Evolutionary conservation across 2,797 vertebrate species (phyloP).

Genomic region (Bradypodion ventrale): DNA sequence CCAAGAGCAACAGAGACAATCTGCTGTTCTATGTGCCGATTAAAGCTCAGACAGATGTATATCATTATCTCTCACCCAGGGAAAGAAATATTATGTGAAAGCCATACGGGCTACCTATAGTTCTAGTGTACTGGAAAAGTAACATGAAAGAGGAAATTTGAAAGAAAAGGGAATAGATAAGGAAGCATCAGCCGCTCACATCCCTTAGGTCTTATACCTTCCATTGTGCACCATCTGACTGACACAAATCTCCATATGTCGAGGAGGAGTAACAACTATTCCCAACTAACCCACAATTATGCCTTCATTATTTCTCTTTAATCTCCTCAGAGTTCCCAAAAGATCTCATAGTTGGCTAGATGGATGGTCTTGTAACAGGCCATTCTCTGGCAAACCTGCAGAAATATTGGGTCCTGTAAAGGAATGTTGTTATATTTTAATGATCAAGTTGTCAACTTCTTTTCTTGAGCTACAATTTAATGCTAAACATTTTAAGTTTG

Average conservation of each 20-base stretch:
- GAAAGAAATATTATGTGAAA: constrained; percentile 28
- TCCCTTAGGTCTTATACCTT: constrained; percentile 74
- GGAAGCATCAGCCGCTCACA: constrained; percentile 65
- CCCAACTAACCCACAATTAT: constrained; percentile 73
- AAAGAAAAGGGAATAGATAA: constrained; percentile 72
- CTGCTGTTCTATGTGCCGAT: constrained; percentile 9
- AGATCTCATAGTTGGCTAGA: constrained; percentile 69
- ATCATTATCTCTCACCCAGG: constrained; percentile 43
- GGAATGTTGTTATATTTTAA: constrained; percentile 46
- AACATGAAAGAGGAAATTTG: constrained; percentile 70
- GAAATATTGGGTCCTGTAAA: background rate
- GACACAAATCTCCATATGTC: constrained; percentile 75
- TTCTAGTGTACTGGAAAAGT: constrained; percentile 66
- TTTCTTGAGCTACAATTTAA: rapidly evolving
- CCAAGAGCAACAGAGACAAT: constrained; percentile 23
- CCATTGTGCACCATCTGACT: constrained; percentile 72
- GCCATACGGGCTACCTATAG: constrained; percentile 57
- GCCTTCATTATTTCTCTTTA: constrained; percentile 75
- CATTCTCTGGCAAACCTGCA: constrained; percentile 45
- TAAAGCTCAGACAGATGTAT: constrained; percentile 7
- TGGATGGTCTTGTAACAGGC: constrained; percentile 66
- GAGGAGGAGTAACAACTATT: constrained; percentile 73
- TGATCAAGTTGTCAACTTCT: constrained; percentile 21
- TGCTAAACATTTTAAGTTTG: constrained; percentile 41
- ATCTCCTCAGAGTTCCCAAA: constrained; percentile 68